Conservation (phyloP, 2,888 invertebrate species). For the Hyposoter didymator region DNA sequence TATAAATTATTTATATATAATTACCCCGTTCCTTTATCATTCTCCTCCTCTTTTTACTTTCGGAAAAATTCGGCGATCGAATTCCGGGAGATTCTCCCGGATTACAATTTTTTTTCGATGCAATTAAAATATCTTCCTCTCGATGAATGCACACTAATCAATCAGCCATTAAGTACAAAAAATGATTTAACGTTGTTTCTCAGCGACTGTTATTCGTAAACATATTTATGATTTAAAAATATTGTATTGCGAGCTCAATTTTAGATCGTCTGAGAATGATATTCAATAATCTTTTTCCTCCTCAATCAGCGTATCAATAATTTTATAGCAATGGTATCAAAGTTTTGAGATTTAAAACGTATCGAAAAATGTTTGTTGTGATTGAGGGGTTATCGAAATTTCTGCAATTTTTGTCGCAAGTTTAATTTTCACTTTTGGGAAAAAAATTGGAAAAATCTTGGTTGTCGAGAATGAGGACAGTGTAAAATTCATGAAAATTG, state of each 20-base stretch:
- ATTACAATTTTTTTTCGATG: neutral
- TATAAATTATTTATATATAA: conserved; percentile 61
- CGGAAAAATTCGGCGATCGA: conserved; percentile 28
- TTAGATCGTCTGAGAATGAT: neutral
- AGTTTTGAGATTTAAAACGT: neutral
- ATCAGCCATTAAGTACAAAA: conserved; percentile 13
- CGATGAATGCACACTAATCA: neutral
- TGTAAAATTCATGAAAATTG: neutral
- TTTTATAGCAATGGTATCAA: neutral
- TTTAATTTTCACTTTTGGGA: neutral
- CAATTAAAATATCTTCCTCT: neutral
- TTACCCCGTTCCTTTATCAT: conserved; percentile 2
- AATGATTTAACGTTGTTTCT: neutral
- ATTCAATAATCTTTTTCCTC: neutral
- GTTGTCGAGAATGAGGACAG: neutral
- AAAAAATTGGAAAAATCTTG: neutral
- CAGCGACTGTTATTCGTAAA: neutral
- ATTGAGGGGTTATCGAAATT: neutral
- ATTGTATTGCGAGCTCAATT: neutral
- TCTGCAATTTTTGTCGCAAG: neutral
- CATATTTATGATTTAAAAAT: neutral
- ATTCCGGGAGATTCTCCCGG: conserved; percentile 44
- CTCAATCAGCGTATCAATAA: neutral
- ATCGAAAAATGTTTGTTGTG: neutral
- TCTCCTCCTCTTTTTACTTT: neutral